These are phyloP conservation scores for Lipotes vexillifer DNA, from an alignment of 2,113 vertebrate genomes.

Conservation along the genomic window DNA sequence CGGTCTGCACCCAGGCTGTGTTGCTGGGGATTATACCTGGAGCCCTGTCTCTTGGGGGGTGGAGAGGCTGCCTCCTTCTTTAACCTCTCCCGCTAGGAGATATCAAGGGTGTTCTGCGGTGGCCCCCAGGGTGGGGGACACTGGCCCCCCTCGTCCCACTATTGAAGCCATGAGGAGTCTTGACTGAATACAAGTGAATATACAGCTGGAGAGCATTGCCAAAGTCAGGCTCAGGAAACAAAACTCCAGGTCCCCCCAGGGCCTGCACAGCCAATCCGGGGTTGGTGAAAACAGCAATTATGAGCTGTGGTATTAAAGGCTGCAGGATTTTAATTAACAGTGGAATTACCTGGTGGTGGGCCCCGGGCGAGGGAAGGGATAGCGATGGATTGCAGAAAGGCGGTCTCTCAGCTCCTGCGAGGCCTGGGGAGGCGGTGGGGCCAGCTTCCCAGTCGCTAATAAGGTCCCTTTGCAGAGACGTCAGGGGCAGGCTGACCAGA, in stretches of 20 bases:
- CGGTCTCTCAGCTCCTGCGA: not conserved
- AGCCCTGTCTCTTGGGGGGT: not conserved
- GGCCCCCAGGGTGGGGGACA: accelerated
- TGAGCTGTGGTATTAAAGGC: constrained; percentile 19
- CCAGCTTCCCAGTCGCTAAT: not conserved
- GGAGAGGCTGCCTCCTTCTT: not conserved
- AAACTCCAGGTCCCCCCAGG: not conserved
- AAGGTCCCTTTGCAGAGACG: not conserved
- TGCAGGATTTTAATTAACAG: constrained; percentile 53
- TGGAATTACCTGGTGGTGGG: constrained; percentile 39
- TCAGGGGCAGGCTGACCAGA: not conserved
- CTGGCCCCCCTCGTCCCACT: accelerated
- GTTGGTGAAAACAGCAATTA: constrained; percentile 30
- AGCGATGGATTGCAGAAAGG: not conserved
- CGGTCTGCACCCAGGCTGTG: not conserved
- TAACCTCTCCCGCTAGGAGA: not conserved
- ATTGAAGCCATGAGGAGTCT: not conserved
- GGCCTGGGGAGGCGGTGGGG: not conserved
- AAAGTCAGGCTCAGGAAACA: not conserved
- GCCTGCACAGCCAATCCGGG: not conserved
- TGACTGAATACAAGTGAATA: not conserved
- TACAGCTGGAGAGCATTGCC: not conserved
- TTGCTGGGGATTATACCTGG: not conserved
- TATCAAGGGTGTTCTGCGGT: not conserved
- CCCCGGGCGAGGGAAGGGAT: not conserved